A percentile compares a stretch with the other conserved stretches of the same genome.
These are phyloP conservation scores for Microtus ochrogaster DNA, from an alignment of 2,113 vertebrate genomes.

Conservation along the genomic window DNA sequence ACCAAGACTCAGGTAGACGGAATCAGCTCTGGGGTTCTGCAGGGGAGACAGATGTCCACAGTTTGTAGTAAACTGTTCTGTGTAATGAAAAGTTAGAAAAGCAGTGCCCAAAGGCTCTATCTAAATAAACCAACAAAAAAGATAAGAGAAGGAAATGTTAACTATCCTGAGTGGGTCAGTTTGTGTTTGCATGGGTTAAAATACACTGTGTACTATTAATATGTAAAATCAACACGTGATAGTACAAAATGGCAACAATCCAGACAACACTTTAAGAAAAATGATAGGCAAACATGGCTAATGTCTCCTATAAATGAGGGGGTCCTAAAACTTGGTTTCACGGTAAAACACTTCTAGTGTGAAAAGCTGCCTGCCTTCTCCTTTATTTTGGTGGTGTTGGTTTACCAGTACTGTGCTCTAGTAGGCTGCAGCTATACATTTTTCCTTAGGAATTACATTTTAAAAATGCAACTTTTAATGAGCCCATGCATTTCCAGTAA, in stretches of 20 bases:
- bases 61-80: not conserved
- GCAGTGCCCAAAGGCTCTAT: not conserved
- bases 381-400: not conserved
- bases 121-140: not conserved
- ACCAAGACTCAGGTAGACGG: not conserved
- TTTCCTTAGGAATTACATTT: not conserved
- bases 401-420: not conserved
- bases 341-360: not conserved
- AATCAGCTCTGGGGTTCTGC: not conserved
- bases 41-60: not conserved
- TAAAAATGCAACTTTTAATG: slow-evolving; percentile 40
- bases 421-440: not conserved
- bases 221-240: not conserved
- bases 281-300: not conserved
- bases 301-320: not conserved
- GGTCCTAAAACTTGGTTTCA: not conserved
- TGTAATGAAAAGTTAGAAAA: not conserved
- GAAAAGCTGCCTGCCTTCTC: not conserved
- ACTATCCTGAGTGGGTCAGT: not conserved
- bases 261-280: slow-evolving; percentile 3
- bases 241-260: not conserved
- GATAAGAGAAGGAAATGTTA: not conserved
- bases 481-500: not conserved
- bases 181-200: not conserved
- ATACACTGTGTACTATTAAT: not conserved